phyloP scores from a whole-genome alignment of 2,888 invertebrate genomes.

The Folsomia candida region DNA sequence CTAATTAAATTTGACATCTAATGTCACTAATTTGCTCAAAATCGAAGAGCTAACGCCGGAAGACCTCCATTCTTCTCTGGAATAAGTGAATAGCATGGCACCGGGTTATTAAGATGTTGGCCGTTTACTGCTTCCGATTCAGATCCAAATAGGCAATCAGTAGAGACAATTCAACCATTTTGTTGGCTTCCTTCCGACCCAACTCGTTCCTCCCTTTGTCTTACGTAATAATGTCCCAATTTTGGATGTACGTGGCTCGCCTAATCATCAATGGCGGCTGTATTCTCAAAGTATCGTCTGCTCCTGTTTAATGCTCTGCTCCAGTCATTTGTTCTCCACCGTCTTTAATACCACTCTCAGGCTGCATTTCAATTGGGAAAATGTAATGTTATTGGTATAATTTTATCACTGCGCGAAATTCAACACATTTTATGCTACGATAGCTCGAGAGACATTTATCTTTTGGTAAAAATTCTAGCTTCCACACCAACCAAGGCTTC shows the following conservation, averaged over 20 bases:
- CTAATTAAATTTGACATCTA: too few species aligned
- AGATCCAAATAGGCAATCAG: constrained; percentile 12
- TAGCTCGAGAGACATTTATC: too few species aligned
- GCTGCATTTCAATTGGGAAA: background rate
- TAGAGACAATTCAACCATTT: constrained; percentile 5
- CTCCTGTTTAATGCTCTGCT: background rate
- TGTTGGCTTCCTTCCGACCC: background rate
- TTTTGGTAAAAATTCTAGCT: too few species aligned
- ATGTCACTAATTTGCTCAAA: too few species aligned
- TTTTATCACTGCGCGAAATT: too few species aligned
- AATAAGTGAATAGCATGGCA: too few species aligned
- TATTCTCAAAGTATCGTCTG: too few species aligned
- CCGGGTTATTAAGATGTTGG: constrained; percentile 10
- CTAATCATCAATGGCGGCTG: too few species aligned
- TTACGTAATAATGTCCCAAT: background rate
- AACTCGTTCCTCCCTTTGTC: background rate
- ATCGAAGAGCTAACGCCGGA: too few species aligned
- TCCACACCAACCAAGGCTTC: too few species aligned
- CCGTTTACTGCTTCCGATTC: background rate
- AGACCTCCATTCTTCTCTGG: too few species aligned
- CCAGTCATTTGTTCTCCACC: background rate
- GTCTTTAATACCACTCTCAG: background rate
- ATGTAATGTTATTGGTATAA: background rate
- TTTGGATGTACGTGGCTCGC: background rate
- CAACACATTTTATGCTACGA: too few species aligned